Evolutionary conservation across 2,797 vertebrate genomes (phyloP).

Genomic region (Oophaga sylvatica): DNA sequence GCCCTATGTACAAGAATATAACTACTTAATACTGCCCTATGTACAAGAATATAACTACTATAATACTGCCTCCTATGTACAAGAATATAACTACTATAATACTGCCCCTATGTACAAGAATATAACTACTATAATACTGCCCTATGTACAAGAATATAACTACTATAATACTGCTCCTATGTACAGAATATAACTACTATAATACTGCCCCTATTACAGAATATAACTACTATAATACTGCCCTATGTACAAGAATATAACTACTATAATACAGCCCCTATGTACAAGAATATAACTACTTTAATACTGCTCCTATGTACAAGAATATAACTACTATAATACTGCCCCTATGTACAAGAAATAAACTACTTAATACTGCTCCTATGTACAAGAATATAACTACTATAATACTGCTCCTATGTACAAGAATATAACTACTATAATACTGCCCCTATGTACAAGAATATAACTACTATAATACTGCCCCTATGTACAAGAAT

Average conservation of each 20-base stretch:
- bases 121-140: constrained; percentile 16
- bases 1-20: too few relatives aligned
- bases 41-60: constrained; percentile 13
- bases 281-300: too few relatives aligned
- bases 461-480: not conserved
- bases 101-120: constrained; percentile 2
- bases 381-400: not conserved
- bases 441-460: not conserved
- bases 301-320: constrained; percentile 1
- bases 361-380: not conserved
- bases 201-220: too few relatives aligned
- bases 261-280: constrained; percentile 17
- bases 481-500: too few relatives aligned
- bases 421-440: not conserved
- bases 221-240: too few relatives aligned
- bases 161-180: constrained; percentile 1
- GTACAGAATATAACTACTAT: constrained; percentile 13
- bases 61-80: too few relatives aligned
- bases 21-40: constrained; percentile 5
- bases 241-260: constrained; percentile 9
- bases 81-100: too few relatives aligned
- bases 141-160: too few relatives aligned
- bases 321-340: constrained; percentile 15
- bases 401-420: not conserved
- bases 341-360: constrained; percentile 1